phyloP scores from a whole-genome alignment of 2,888 invertebrate species.

The Apamea anceps region DNA sequence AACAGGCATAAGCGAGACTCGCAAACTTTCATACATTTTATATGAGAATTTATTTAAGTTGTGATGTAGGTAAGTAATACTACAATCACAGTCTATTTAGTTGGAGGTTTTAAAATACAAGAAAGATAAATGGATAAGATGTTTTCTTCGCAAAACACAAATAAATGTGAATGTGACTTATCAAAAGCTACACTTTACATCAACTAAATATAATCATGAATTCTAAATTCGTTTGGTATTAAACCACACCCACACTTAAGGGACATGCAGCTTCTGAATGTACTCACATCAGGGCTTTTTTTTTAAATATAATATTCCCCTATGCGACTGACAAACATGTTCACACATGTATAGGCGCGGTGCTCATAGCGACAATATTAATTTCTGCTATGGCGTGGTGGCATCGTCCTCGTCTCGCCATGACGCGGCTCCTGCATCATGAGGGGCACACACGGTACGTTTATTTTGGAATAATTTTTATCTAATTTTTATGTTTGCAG shows the following conservation, averaged over 20 bases:
- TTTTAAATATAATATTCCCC: conserved; percentile 21
- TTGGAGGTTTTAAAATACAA: neutral
- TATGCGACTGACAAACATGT: conserved; percentile 10
- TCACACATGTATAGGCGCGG: neutral
- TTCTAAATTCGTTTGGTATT: neutral
- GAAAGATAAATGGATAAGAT: neutral
- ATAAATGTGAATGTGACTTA: neutral
- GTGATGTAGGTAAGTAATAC: neutral
- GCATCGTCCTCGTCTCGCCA: conserved; percentile 45
- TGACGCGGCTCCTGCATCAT: conserved; percentile 26
- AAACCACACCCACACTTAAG: neutral
- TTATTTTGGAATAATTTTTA: neutral
- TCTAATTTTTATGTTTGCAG: neutral
- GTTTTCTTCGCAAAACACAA: neutral
- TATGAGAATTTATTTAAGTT: neutral
- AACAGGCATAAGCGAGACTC: conserved; percentile 25
- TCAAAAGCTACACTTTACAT: neutral
- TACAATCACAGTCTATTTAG: neutral
- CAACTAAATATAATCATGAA: neutral
- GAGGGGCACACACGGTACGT: conserved; percentile 1
- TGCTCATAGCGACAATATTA: conserved; percentile 51
- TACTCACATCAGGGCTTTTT: too few relatives aligned
- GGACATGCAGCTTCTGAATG: neutral
- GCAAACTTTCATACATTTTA: conserved; percentile 21
- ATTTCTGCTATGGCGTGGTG: conserved; percentile 57